A percentile compares a stretch with the other conserved stretches of the same genome.
Evolutionary conservation across 53 echinoderm and acorn worm genomes (phyloP).

Genomic region (Antedon mediterranea): DNA sequence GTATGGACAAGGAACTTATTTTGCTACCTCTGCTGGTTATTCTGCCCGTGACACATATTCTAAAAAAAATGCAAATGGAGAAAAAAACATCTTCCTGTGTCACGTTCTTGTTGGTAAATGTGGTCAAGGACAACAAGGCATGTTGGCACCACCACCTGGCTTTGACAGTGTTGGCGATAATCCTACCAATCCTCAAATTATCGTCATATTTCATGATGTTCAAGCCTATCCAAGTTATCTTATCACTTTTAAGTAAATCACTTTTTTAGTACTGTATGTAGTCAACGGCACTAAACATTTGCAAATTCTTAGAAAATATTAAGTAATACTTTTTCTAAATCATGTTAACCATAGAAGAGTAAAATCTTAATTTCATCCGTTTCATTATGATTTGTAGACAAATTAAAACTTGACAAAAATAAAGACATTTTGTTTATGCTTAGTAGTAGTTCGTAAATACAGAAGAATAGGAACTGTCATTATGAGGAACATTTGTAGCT

Average conservation of each 20-base stretch:
- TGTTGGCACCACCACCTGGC: conserved; percentile 20
- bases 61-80: conserved; percentile 8
- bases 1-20: conserved; percentile 42
- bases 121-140: conserved; percentile 13
- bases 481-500: no score
- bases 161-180: conserved; percentile 35
- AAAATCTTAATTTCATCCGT: no score
- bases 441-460: no score
- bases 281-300: no score
- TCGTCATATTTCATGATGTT: conserved; percentile 34
- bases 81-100: conserved; percentile 15
- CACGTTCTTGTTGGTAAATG: conserved; percentile 37
- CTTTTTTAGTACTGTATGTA: no score
- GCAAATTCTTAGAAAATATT: no score
- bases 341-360: no score
- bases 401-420: no score
- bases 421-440: no score
- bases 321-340: no score
- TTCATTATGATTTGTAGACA: no score
- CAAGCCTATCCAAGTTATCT: conserved; percentile 45
- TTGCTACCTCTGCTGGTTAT: conserved; percentile 19
- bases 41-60: conserved; percentile 12
- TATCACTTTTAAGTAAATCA: conserved; percentile 30
- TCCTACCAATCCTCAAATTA: conserved; percentile 6
- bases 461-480: no score